Evolutionary conservation across 2,797 vertebrate species (phyloP), one percentile per base, ranked within the genome.

Genomic region (Pipistrellus nathusii): DNA sequence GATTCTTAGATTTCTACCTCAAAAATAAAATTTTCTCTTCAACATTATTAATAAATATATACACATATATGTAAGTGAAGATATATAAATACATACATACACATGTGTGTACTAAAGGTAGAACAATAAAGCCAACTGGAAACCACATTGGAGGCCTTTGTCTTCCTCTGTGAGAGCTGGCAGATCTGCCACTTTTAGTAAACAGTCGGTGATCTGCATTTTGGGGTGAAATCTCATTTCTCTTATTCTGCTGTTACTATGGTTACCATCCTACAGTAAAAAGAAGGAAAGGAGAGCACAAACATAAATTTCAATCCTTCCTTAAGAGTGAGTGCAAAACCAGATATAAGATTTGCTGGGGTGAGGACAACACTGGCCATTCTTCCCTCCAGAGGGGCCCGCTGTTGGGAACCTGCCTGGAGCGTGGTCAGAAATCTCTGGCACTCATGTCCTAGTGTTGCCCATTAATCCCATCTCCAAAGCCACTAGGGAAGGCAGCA

Each of bases 241-340:
- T 96, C n/a, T 35, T 93, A 75, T 94, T 98, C 97, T 97, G 71
- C 46, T 85, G 98, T 98, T 98, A 88, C 98, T 96, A 98, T 98
- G 97, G 98, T 97, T 98, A 98, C 98, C 89, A 96, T 96, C 82
- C 96, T 94, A 97, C 96, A 96, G 96, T 95, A 97, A 57, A 69
- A 91, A 97, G 18, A 32, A 93, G 41, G 48, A 80, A 94, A 87
- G 35, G 41, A 97, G 30, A 96, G 44, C 0, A n/a, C 35, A 97
- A 93, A 96, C 95, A 96, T 35, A 82, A 94, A 96, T 72, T 94
- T 95, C 89, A 95, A 94, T 9, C 44, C 32, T 69, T 82, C 46
- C 46, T 46, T 77, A 84, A 84, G 17, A 78, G 13, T 84, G 17
- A 78, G 13, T 84, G 27, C 18, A 71, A 41, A 86, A 27, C 35